Conservation (phyloP, 2,888 invertebrate species). For the Drosophila mercatorum region DNA sequence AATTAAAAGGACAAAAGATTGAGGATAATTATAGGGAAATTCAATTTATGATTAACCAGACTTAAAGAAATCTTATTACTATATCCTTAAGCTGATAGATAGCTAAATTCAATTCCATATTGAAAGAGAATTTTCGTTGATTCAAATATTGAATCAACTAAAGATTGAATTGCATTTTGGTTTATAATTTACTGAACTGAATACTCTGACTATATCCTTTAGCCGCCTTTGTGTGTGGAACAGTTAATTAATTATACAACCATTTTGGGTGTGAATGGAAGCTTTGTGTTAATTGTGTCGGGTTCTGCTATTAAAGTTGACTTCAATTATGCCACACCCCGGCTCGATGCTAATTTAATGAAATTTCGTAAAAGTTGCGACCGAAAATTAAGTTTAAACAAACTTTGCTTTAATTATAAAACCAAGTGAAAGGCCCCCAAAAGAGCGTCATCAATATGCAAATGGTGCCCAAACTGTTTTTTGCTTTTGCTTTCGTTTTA, state of each 20-base stretch:
- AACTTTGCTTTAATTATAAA: constrained; percentile 51
- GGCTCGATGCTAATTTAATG: constrained; percentile 38
- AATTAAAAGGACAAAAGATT: neutral
- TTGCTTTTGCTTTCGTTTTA: constrained; percentile 2
- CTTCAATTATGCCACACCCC: constrained; percentile 19
- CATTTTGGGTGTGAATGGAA: neutral
- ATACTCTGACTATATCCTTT: neutral
- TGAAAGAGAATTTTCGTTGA: no score
- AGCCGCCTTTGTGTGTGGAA: neutral
- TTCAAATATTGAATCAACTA: neutral
- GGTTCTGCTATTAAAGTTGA: neutral
- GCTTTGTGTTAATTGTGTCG: constrained; percentile 8
- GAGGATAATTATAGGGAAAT: no score
- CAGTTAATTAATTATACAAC: constrained; percentile 6
- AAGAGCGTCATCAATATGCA: constrained; percentile 50
- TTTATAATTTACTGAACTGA: neutral
- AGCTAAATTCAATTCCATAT: no score
- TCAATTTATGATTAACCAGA: no score
- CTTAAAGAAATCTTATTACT: no score
- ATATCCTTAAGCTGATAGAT: no score
- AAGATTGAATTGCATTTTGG: neutral
- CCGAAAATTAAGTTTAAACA: constrained; percentile 44
- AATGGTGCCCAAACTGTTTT: constrained; percentile 31
- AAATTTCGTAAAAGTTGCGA: constrained; percentile 29
- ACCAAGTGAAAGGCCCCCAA: constrained; percentile 10